These are phyloP conservation scores for Scaptomyza parva DNA, from an alignment of 2,888 invertebrate species.

Conservation along the genomic window DNA sequence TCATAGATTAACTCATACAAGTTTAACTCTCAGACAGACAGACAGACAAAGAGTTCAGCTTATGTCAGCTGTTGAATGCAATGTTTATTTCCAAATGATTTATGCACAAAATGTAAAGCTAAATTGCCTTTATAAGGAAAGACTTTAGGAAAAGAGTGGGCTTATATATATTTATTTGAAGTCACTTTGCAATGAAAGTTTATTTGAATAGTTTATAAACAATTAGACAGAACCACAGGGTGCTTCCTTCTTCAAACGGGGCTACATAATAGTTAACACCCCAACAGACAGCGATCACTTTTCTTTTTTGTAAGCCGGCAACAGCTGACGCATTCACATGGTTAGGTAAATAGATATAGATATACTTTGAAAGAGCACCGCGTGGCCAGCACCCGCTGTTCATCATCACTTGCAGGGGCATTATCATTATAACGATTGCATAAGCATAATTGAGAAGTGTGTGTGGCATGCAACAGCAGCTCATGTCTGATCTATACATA, in stretches of 20 bases:
- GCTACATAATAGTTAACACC: constrained; percentile 39
- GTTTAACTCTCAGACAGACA: constrained; percentile 8
- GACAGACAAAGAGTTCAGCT: background rate
- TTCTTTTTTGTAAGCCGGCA: constrained; percentile 2
- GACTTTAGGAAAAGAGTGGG: background rate
- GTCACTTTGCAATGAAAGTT: background rate
- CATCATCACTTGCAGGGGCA: constrained; percentile 19
- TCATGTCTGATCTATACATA: constrained; percentile 42
- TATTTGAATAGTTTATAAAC: constrained; percentile 35
- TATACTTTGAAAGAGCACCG: constrained; percentile 18
- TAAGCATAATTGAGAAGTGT: constrained; percentile 63
- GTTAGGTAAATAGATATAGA: constrained; percentile 22
- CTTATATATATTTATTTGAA: background rate
- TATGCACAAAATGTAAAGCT: constrained; percentile 13
- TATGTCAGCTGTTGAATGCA: constrained; percentile 13
- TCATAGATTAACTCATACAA: constrained; percentile 20
- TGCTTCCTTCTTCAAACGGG: constrained; percentile 28
- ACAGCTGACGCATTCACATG: constrained; percentile 63
- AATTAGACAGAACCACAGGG: constrained; percentile 56
- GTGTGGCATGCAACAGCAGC: constrained; percentile 61
- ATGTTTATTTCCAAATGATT: constrained; percentile 23
- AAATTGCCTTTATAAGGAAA: background rate
- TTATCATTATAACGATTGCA: constrained; percentile 48
- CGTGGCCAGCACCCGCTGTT: constrained; percentile 8
- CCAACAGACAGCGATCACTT: constrained; percentile 40